Conservation (phyloP, 2,113 vertebrate species). For the Dendrocopos noguchii region DNA sequence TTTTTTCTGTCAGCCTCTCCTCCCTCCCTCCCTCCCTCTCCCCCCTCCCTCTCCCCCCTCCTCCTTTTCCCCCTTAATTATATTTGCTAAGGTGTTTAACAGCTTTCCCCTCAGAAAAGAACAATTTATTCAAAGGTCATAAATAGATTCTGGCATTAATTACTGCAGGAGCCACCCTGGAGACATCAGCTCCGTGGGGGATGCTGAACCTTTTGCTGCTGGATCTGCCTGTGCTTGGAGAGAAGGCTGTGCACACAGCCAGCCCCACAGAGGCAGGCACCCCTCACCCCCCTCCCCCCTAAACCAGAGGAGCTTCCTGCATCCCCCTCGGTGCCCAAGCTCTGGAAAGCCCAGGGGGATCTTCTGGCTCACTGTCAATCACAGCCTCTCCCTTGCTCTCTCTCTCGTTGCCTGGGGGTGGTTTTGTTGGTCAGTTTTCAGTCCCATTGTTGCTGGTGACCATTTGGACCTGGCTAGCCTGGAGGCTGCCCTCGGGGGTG, state of each 20-base stretch:
- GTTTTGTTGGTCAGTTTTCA: accelerated
- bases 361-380: not conserved
- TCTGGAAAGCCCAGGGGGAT: accelerated
- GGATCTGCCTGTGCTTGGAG: not conserved
- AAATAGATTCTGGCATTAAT: constrained; percentile 42
- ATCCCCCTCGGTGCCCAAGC: not conserved
- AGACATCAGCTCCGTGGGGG: not conserved
- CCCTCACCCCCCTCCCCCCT: too few species aligned
- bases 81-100: constrained; percentile 13
- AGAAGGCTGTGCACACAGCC: not conserved
- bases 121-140: constrained; percentile 22
- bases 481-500: too few species aligned
- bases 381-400: accelerated
- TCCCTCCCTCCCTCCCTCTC: too few species aligned
- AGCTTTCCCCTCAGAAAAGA: constrained; percentile 36
- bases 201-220: not conserved
- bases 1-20: not conserved
- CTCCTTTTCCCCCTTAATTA: not conserved
- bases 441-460: not conserved
- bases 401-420: not conserved
- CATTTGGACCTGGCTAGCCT: too few species aligned
- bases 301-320: not conserved
- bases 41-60: not conserved
- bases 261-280: not conserved
- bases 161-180: not conserved